phyloP scores from a whole-genome alignment of 2,888 invertebrate species.

The Pachliopta kotzebuea region DNA sequence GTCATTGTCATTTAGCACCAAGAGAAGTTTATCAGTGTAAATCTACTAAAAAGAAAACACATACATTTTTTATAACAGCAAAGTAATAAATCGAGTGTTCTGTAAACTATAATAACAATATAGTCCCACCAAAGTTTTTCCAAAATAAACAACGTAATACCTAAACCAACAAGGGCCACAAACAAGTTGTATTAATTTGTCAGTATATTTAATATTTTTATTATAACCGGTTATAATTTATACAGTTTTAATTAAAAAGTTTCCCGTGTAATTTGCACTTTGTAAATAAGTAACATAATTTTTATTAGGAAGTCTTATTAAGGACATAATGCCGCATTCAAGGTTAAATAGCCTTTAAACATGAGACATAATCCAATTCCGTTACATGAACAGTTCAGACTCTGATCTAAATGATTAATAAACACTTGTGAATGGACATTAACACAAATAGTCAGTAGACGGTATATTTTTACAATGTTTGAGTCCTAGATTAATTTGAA shows the following conservation, averaged over 20 bases:
- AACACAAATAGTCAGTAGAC: too few relatives aligned
- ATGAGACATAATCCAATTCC: background rate
- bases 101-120: too few relatives aligned
- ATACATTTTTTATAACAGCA: too few relatives aligned
- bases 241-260: background rate
- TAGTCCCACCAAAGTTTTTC: too few relatives aligned
- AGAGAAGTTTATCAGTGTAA: too few relatives aligned
- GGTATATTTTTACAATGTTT: background rate
- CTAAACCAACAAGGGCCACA: background rate
- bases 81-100: too few relatives aligned
- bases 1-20: too few relatives aligned
- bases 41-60: too few relatives aligned
- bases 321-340: constrained; percentile 3
- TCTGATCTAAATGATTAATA: constrained; percentile 1
- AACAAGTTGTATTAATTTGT: background rate
- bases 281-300: background rate
- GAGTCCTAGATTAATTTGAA: too few relatives aligned
- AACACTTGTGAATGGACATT: background rate
- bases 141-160: too few relatives aligned
- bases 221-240: too few relatives aligned
- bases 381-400: background rate
- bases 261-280: background rate
- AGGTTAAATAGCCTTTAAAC: constrained; percentile 4
- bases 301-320: constrained; percentile 15
- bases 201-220: background rate